Evolutionary conservation across 2,888 invertebrate species (phyloP).

Genomic region (Drosophila incognita): DNA sequence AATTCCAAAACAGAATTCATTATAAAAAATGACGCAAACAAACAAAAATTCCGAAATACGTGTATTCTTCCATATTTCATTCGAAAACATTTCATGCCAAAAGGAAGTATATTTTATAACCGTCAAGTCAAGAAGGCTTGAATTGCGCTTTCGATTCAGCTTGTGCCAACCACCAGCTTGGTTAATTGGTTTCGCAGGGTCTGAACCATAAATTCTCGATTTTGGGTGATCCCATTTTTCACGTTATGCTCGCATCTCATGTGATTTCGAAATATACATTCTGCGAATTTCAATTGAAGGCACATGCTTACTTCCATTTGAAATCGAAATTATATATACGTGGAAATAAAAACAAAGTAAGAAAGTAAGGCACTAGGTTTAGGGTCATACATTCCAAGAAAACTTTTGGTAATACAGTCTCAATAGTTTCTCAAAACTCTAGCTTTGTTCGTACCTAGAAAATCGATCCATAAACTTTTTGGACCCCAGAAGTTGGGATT

Average conservation of each 20-base stretch:
- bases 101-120: neutral
- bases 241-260: neutral
- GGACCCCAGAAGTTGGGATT: neutral
- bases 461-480: neutral
- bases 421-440: neutral
- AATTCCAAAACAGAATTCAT: neutral
- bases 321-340: neutral
- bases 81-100: constrained; percentile 7
- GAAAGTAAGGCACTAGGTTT: accelerated
- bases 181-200: constrained; percentile 6
- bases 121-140: neutral
- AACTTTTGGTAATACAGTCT: neutral
- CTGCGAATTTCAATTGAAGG: neutral
- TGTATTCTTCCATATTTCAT: constrained; percentile 16
- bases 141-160: constrained; percentile 4
- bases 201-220: constrained; percentile 8
- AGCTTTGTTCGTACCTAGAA: neutral
- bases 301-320: neutral
- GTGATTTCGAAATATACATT: neutral
- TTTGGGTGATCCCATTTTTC: constrained; percentile 11
- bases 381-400: neutral
- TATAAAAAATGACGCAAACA: neutral
- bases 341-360: neutral
- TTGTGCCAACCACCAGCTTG: neutral
- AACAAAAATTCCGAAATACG: constrained; percentile 10